A percentile compares a stretch with the other conserved stretches of the same genome.
These are phyloP conservation scores for Steinernema scapterisci DNA, from an alignment of 2,888 invertebrate genomes.

Conservation along the genomic window DNA sequence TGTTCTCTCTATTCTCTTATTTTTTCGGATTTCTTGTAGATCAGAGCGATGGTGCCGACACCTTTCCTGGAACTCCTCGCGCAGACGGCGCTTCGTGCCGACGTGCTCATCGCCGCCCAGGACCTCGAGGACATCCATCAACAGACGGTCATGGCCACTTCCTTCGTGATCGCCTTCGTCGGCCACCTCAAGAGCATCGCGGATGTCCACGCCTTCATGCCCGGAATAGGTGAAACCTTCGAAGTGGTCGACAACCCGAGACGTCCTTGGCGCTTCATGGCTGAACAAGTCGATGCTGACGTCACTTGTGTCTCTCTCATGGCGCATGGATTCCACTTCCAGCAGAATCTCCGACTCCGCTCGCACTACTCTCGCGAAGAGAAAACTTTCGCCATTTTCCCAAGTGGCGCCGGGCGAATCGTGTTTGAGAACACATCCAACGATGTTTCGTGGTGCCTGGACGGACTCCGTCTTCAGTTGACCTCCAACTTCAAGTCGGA, in stretches of 20 bases:
- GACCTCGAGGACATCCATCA: not conserved
- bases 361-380: not conserved
- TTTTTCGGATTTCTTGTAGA: not conserved
- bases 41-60: conserved; percentile 3
- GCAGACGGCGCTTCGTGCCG: not conserved
- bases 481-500: not conserved
- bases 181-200: not conserved
- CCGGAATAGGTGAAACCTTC: conserved; percentile 10
- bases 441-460: conserved; percentile 2
- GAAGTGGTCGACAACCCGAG: not conserved
- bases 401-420: not conserved
- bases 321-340: conserved; percentile 21
- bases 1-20: too few relatives aligned
- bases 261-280: conserved; percentile 3
- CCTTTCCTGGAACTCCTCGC: conserved; percentile 14
- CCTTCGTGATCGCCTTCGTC: conserved; percentile 9
- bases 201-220: conserved; percentile 11
- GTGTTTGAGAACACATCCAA: not conserved
- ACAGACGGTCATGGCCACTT: not conserved
- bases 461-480: not conserved
- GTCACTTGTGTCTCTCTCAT: conserved; percentile 4
- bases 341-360: not conserved
- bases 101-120: not conserved
- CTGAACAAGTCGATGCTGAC: conserved; percentile 8
- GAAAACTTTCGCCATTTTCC: not conserved